Evolutionary conservation across 2,113 vertebrate genomes (phyloP), one percentile per base, ranked within the genome.

Genomic region (Narcine bancroftii): DNA sequence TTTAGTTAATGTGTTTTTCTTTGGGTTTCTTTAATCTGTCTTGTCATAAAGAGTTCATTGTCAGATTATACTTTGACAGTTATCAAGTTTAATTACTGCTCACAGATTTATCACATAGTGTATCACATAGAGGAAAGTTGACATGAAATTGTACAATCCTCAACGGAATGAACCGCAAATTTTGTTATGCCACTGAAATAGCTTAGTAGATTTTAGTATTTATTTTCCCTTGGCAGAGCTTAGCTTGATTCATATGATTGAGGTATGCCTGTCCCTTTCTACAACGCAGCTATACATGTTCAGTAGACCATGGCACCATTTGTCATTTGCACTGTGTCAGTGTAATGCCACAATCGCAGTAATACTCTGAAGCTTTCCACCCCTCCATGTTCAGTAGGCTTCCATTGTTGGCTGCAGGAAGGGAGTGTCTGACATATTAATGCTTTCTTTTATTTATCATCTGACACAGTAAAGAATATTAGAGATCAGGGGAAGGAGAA

Each of bases 361-460:
- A 87, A 87, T 87, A 87, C 53, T 87, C 81, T 6, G 53, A 87
- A 60, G 53, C 19, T 87, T 87, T 87, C 53, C 53, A 87, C 81
- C 81, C 81, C 81, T 87, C 81, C 81, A 87, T 87, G 81, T 56
- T 87, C 81, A 87, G 81, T 87, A 87, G 53, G 81, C 15, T 87
- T 87, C 81, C 81, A 87, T 33, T 87, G 81, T 87, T 87, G 81
- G 81, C n/a, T 60, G 53, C 81, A 60, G 53, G 81, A 87, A 87
- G 81, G 81, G 81, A 87, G 81, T 87, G 81, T 56, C 81, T 87
- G 81, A 87, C 81, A 87, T n/a, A 87, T 87, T 87, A 87, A 60
- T 87, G 53, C 81, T 87, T 63, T 33, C n/a, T 63, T 39, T 87
- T 87, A 87, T 87, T 87, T 87, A 87, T 87, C 81, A 87, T 87